Conservation (phyloP, 2,888 invertebrate genomes). For the Sepiola atlantica region DNA sequence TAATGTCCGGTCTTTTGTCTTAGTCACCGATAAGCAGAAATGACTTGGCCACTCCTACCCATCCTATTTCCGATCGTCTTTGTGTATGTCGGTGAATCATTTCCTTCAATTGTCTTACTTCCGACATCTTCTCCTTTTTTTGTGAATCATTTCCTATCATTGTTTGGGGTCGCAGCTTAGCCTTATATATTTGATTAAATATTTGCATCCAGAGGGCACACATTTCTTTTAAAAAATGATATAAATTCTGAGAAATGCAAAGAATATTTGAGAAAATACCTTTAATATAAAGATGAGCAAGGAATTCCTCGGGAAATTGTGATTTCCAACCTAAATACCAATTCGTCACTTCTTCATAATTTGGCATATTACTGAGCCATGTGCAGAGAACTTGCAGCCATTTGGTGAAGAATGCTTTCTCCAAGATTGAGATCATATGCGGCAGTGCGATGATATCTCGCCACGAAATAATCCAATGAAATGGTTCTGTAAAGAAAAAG, state of each 20-base stretch:
- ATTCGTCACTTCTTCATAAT: constrained; percentile 90
- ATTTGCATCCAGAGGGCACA: no score
- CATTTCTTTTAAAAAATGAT: no score
- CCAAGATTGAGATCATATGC: constrained; percentile 86
- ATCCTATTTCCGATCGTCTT: no score
- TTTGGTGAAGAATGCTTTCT: constrained; percentile 92
- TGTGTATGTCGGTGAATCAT: no score
- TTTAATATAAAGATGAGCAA: constrained; percentile 78
- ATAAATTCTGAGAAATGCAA: neutral
- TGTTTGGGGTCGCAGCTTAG: no score
- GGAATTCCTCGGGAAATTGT: constrained; percentile 77
- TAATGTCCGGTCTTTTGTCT: no score
- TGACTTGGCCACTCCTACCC: no score
- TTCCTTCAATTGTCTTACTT: no score
- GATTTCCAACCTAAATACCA: constrained; percentile 85
- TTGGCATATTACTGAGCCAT: constrained; percentile 93
- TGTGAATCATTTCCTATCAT: no score
- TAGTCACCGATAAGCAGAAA: no score
- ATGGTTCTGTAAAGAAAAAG: constrained; percentile 81
- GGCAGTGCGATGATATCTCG: constrained; percentile 86
- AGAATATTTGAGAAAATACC: constrained; percentile 69
- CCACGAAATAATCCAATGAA: constrained; percentile 98
- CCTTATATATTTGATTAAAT: no score
- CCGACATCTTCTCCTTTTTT: no score
- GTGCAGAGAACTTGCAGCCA: constrained; percentile 76